phyloP scores from a whole-genome alignment of 2,113 vertebrate genomes.

The Zosterops pallidus region DNA sequence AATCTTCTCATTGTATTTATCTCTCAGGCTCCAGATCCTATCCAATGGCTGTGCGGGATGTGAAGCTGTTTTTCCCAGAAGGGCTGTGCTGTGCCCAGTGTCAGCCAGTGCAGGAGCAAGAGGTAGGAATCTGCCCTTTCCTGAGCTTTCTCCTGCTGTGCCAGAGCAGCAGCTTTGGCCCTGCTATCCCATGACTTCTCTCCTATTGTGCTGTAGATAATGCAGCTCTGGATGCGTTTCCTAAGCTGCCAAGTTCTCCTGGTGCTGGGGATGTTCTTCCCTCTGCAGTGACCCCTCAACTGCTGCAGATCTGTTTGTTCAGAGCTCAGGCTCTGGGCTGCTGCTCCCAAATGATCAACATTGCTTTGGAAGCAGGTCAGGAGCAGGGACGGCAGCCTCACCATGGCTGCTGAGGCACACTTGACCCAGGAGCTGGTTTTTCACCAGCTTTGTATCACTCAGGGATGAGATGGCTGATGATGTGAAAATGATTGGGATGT shows the following conservation, averaged over 20 bases:
- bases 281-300: neutral
- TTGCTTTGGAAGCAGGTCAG: neutral
- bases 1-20: constrained; percentile 29
- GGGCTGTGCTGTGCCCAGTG: constrained; percentile 65
- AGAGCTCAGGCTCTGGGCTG: neutral
- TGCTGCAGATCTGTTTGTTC: neutral
- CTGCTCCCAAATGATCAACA: neutral
- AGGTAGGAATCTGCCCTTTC: constrained; percentile 57
- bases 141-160: neutral
- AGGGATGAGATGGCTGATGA: neutral
- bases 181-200: neutral
- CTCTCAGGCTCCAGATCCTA: constrained; percentile 72
- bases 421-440: neutral
- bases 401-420: neutral
- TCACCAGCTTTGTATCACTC: neutral
- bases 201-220: neutral
- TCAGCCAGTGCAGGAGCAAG: constrained; percentile 49
- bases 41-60: constrained; percentile 62
- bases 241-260: neutral
- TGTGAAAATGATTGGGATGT: neutral
- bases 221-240: neutral
- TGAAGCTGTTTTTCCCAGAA: constrained; percentile 75
- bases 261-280: neutral
- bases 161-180: neutral
- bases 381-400: neutral